Base-by-base conservation (phyloP, 2,113 vertebrate species). In the Mus pahari region DNA sequence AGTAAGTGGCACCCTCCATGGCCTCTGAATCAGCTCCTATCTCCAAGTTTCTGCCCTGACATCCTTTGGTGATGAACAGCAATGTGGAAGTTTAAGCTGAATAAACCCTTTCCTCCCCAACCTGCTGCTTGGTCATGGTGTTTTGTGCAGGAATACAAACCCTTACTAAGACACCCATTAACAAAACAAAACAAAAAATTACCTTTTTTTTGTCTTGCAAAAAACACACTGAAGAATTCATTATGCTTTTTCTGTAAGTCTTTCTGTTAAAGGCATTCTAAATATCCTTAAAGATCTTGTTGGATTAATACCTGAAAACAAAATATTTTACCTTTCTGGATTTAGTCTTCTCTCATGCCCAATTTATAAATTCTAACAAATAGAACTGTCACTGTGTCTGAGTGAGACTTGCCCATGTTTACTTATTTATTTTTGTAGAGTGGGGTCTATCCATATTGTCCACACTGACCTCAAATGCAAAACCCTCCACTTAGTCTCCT, bases 151-250 rank as follows among this genome's bases (percentile, higher is more conserved):
- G 64, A 66, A 66, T 66, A 66, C 11, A 31, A 31, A 66, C 64
- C 64, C 64, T 31, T 28, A 66, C 62, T 28, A 64, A 64, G 62
- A 64, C 3, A 28, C 22, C 31, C 36, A 10, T 28, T 42, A 86
- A 55, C 64, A 84, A 68, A 68, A 68, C 22, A 66, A 28, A 64
- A 64, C 6, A 64, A 68, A 64, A 5, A 86, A 81, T 84, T 60
- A n/a, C 26, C 95, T 22, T 73, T 68, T 93, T 96, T 87, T 92
- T 74, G 60, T 68, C 84, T 70, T 94, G 71, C 96, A 96, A 91
- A 92, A 95, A 94, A 89, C 81, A 82, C 66, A 77, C 64, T n/a
- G 58, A 81, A 74, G 87, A 90, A 95, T 93, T 84, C 77, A 87
- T 79, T 84, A 90, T 39, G 45, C 31, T 7, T 42, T 92, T 91